Base-by-base conservation (phyloP, 2,888 invertebrate genomes). In the Cordilura impudica region DNA sequence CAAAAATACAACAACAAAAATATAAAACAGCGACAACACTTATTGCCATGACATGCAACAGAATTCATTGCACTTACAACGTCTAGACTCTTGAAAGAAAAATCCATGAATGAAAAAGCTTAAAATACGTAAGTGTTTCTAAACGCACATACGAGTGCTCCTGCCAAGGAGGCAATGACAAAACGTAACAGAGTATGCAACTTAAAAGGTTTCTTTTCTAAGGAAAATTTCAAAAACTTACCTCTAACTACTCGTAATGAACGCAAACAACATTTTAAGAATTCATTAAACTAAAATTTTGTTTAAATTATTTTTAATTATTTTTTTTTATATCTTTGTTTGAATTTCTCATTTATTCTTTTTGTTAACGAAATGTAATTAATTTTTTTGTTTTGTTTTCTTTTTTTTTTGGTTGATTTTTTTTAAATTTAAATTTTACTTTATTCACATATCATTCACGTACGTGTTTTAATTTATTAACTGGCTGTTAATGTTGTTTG, bases 31-130 rank as follows among this genome's bases (percentile, higher is more conserved):
- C 58, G 21, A 26, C 69, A 56, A 63, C 56, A 53, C 43, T 43
- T 65, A 69, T 18, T 21, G 58, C 51, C n/a, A 39, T 54, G 61
- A 56, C 66, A 77, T 71, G 77, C 77, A 77, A 71, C 77, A 71
- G 66, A 71, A 77, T 71, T 21, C 71, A 21, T 71, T 77, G 77
- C 66, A 71, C 77, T 77, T 77, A 71, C 35, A 35, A 71, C 54
- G 74, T 78, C 78, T 78, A 78, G 78, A 78, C 78, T 74, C 69
- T 75, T 75, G 54, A 69, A 61, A 69, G 61, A 56, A 69, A 75
- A 54, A 63, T 63, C 69, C 75, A 75, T 75, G 75, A 75, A 75
- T 75, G 67, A 69, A 73, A 73, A 66, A 73, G 73, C 73, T 73
- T 75, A 63, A 69, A 75, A 75, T 75, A 69, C 69, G 69, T 69